These are phyloP conservation scores for Tetraneura akinire DNA, from an alignment of 1,140 invertebrate species.

Conservation along the genomic window DNA sequence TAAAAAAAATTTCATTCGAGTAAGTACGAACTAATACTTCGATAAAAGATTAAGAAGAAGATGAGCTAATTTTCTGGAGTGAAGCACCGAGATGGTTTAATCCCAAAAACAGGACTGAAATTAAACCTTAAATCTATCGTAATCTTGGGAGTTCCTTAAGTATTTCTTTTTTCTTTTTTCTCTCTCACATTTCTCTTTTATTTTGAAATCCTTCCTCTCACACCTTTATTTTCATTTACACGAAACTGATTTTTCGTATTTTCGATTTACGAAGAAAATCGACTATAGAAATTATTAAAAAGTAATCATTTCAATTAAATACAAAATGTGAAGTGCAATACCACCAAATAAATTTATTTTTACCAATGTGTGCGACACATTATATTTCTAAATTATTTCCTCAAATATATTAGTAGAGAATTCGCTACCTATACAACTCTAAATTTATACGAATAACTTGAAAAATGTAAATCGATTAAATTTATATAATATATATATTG, in stretches of 20 bases:
- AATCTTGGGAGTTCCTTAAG: constrained; percentile 52
- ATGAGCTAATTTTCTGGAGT: constrained; percentile 44
- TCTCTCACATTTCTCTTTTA: constrained; percentile 53
- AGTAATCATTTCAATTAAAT: constrained; percentile 42
- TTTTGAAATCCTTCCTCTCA: constrained; percentile 47
- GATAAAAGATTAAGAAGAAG: constrained; percentile 29
- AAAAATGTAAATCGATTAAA: constrained; percentile 18
- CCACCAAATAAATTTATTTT: constrained; percentile 19
- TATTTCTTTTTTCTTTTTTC: constrained; percentile 53
- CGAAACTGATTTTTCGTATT: constrained; percentile 45
- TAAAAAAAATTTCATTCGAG: constrained; percentile 7
- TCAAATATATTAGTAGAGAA: background rate
- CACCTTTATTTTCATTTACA: background rate
- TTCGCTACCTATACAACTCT: too few relatives aligned
- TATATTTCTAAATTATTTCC: background rate
- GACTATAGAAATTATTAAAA: background rate
- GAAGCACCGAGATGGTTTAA: constrained; percentile 49
- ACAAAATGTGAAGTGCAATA: background rate
- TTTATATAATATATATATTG: background rate
- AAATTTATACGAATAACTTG: too few relatives aligned
- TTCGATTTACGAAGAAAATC: background rate
- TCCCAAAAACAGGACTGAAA: constrained; percentile 41
- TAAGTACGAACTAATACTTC: constrained; percentile 15
- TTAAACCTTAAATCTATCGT: constrained; percentile 51
- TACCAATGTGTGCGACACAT: constrained; percentile 25